A percentile compares a stretch with the other conserved stretches of the same genome.
Evolutionary conservation across 2,888 invertebrate species (phyloP).

Genomic region (Ornithoptera priamus): DNA sequence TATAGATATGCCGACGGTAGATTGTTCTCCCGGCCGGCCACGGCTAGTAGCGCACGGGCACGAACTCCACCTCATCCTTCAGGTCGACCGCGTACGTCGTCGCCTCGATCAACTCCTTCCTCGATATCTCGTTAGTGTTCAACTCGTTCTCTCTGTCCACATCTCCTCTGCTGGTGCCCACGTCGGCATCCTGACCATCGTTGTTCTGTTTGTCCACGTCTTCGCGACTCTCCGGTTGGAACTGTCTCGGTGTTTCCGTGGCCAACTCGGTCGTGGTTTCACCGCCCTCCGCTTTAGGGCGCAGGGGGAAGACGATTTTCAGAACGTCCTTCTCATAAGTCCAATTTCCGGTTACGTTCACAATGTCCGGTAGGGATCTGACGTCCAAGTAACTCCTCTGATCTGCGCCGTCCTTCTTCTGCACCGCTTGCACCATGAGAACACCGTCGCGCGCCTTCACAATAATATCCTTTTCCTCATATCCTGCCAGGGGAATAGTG

Average conservation of each 20-base stretch:
- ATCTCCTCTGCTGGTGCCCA: conserved; percentile 45
- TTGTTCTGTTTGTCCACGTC: conserved; percentile 45
- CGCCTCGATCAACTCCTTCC: conserved; percentile 46
- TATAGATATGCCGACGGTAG: no score
- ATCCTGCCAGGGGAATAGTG: conserved; percentile 50
- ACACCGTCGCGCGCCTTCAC: conserved; percentile 63
- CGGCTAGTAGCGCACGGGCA: conserved; percentile 50
- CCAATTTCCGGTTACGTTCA: conserved; percentile 60
- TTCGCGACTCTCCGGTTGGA: conserved; percentile 46
- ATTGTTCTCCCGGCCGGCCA: background rate
- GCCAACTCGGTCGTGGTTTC: conserved; percentile 29
- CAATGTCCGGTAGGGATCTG: conserved; percentile 49
- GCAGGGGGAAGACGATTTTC: conserved; percentile 55
- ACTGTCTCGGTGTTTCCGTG: conserved; percentile 35
- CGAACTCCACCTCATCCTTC: conserved; percentile 62
- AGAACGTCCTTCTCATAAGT: conserved; percentile 49
- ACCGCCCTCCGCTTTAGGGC: conserved; percentile 31
- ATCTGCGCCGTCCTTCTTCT: conserved; percentile 37
- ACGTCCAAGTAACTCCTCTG: conserved; percentile 51
- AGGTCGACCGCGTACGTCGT: conserved; percentile 67
- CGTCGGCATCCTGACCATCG: conserved; percentile 44
- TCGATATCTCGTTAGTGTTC: conserved; percentile 49
- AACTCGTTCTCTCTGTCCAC: conserved; percentile 39
- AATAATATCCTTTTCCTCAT: conserved; percentile 59
- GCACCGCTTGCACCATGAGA: conserved; percentile 62